Conservation (phyloP, 2,888 invertebrate genomes). For the Hyalella azteca region DNA sequence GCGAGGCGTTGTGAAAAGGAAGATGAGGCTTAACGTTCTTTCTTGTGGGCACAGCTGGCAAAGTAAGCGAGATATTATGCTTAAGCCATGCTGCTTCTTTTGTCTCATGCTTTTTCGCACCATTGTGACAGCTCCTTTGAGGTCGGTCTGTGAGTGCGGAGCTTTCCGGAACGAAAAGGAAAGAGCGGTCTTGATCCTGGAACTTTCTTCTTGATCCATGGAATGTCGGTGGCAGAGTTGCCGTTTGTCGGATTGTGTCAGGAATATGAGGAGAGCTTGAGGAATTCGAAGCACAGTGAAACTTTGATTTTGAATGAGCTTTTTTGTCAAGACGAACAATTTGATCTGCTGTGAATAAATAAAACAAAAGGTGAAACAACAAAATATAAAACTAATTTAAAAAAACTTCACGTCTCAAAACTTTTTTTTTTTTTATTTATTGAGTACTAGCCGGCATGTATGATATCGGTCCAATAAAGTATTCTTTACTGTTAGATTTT, state of each 20-base stretch:
- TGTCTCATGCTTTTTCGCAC: too few relatives aligned
- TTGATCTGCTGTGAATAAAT: conserved; percentile 15
- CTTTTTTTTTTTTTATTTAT: too few relatives aligned
- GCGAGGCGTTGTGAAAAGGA: not conserved
- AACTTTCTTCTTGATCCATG: not conserved
- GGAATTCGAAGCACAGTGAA: not conserved
- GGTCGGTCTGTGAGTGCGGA: too few relatives aligned
- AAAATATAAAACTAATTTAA: not conserved
- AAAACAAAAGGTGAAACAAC: not conserved
- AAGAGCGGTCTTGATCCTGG: not conserved
- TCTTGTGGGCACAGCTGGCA: conserved; percentile 19
- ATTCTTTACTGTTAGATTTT: too few relatives aligned
- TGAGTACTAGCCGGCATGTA: too few relatives aligned
- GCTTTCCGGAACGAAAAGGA: not conserved
- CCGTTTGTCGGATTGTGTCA: not conserved
- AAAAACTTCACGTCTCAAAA: too few relatives aligned
- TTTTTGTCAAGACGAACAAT: not conserved
- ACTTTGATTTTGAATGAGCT: not conserved
- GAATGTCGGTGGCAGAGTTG: not conserved
- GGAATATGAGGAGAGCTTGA: conserved; percentile 13
- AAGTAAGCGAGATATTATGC: conserved; percentile 3
- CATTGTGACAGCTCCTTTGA: too few relatives aligned
- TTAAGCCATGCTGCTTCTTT: too few relatives aligned
- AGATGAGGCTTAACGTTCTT: conserved; percentile 33
- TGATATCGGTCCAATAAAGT: too few relatives aligned